phyloP scores from a whole-genome alignment of 2,113 vertebrate species.

The Ageneiosus marmoratus region DNA sequence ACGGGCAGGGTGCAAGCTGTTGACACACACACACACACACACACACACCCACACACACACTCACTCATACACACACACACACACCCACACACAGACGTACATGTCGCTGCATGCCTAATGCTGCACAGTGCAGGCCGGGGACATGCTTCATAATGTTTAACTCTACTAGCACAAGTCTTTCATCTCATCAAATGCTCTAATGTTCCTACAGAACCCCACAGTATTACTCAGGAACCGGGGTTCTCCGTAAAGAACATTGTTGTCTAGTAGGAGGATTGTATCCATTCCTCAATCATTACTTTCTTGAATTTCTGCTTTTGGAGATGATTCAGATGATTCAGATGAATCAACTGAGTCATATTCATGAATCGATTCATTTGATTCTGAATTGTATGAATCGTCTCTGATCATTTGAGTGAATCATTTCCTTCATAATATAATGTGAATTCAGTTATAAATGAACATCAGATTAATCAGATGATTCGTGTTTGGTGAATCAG shows the following conservation, averaged over 20 bases:
- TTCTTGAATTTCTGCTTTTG: neutral
- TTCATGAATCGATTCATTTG: neutral
- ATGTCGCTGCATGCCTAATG: neutral
- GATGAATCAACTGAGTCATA: neutral
- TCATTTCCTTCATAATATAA: neutral
- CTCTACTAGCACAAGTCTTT: neutral
- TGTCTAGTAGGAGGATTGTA: neutral
- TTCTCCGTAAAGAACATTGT: neutral
- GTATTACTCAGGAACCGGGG: neutral
- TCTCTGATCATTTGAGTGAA: neutral
- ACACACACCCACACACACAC: neutral
- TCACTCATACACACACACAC: slow-evolving; percentile 6
- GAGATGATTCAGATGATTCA: neutral
- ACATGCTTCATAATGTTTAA: neutral
- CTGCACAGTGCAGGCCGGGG: neutral
- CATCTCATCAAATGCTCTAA: neutral
- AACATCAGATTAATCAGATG: neutral
- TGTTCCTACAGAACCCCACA: neutral
- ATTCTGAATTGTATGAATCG: neutral
- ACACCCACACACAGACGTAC: neutral
- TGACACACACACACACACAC: too few species aligned
- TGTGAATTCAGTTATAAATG: neutral
- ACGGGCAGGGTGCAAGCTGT: too few species aligned
- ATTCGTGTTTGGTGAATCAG: neutral
- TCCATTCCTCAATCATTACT: neutral